Conservation (phyloP, 2,888 invertebrate genomes). For the Synanthedon tipuliformis region DNA sequence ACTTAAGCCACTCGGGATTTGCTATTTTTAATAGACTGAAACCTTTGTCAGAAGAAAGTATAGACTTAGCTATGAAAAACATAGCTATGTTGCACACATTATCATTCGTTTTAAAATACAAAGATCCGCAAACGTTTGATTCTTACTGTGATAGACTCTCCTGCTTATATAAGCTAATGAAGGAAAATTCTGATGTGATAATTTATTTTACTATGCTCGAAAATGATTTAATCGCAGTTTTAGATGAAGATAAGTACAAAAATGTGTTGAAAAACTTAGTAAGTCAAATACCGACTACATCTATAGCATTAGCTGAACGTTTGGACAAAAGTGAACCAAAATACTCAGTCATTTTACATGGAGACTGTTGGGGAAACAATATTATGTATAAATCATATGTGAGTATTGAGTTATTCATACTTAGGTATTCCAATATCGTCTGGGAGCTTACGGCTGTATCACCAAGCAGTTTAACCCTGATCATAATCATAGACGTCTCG, state of each 20-base stretch:
- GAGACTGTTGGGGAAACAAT: slow-evolving; percentile 38
- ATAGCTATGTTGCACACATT: slow-evolving; percentile 32
- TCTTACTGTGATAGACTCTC: slow-evolving; percentile 10
- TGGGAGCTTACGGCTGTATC: too few species aligned
- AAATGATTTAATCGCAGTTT: slow-evolving; percentile 5
- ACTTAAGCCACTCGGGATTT: slow-evolving; percentile 21
- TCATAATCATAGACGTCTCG: too few species aligned
- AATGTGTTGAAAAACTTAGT: slow-evolving; percentile 13
- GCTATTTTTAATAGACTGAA: slow-evolving; percentile 25
- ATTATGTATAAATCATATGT: slow-evolving; percentile 28
- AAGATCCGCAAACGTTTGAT: slow-evolving; percentile 21
- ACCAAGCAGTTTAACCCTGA: too few species aligned
- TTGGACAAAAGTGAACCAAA: slow-evolving; percentile 15
- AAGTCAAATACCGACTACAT: background rate
- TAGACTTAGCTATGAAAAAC: slow-evolving; percentile 24
- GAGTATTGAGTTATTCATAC: slow-evolving; percentile 3
- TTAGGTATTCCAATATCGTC: too few species aligned
- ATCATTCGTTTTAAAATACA: slow-evolving; percentile 26
- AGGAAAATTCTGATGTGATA: background rate
- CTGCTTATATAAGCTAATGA: slow-evolving; percentile 11
- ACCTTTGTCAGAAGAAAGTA: slow-evolving; percentile 18
- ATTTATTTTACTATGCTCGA: slow-evolving; percentile 10
- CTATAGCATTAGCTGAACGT: slow-evolving; percentile 3
- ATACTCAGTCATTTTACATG: slow-evolving; percentile 26
- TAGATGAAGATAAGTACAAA: slow-evolving; percentile 17